Base-by-base conservation (phyloP, 2,888 invertebrate species). In the Adelphocoris suturalis region DNA sequence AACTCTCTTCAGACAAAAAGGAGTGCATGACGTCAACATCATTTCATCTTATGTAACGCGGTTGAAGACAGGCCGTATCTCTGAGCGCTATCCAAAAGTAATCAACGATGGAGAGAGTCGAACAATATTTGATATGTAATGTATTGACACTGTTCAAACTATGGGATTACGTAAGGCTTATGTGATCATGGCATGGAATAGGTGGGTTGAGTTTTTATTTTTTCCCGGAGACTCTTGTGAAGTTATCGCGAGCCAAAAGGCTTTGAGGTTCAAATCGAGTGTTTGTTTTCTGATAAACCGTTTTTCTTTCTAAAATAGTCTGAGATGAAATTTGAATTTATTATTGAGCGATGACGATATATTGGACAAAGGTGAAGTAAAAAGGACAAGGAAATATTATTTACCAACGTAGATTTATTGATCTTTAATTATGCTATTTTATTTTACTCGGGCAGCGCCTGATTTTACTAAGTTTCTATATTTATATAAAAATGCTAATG, bases 51-150 rank as follows among this genome's bases (percentile, higher is more conserved):
- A 68, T 68, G 23, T 68, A 68, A 68, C 23, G 9, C 23, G 1
- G 68, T 23, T 68, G 68, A 68, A 68, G 68, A 23, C 68, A 27
- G 68, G 27, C 23, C 52, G n/a, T 68, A 68, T 68, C 68, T 68
- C 68, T 68, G 68, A 9, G 68, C 68, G 68, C 68, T 68, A 68
- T 68, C 68, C 68, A 68, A 68, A 68, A 68, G 68, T 68, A 68
- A 68, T 68, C 68, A 68, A 27, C 68, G 19, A 68, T 68, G 68
- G 68, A 68, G 68, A 68, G 68, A 68, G 68, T 68, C 68, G 68
- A 68, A 68, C 68, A 68, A 68, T 68, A 68, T 68, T 68, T 68
- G 68, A 68, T 68, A 23, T 68, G 68, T 68, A 68, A 68, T 68
- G 23, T 23, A 68, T 68, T 68, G 68, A 68, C 68, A 68, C 68